Conservation (phyloP, 2,888 invertebrate genomes). For the Anthophora plumipes region DNA sequence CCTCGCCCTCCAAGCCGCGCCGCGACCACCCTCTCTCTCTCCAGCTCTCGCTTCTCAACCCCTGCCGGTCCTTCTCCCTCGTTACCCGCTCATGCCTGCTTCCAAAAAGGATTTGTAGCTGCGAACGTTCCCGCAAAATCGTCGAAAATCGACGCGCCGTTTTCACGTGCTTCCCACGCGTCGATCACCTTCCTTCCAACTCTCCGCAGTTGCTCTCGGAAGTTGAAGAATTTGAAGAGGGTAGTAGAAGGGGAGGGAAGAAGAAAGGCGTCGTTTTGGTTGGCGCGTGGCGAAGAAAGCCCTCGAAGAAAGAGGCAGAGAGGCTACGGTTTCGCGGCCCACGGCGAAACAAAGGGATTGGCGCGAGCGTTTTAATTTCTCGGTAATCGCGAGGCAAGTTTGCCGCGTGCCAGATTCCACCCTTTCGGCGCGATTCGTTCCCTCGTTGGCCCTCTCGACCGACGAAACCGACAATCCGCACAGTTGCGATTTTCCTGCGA, state of each 20-base stretch:
- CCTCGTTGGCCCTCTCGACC: conserved; percentile 49
- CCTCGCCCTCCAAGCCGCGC: conserved; percentile 28
- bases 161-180: background rate
- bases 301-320: too few relatives aligned
- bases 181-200: background rate
- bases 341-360: conserved; percentile 49
- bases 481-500: conserved; percentile 68
- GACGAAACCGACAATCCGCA: conserved; percentile 65
- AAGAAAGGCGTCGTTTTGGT: background rate
- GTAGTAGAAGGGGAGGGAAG: background rate
- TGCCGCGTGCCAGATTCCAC: conserved; percentile 76
- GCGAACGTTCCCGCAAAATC: conserved; percentile 40
- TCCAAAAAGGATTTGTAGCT: conserved; percentile 63
- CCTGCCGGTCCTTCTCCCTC: conserved; percentile 18
- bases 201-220: background rate
- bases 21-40: conserved; percentile 19
- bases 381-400: conserved; percentile 78
- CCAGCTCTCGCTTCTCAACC: background rate
- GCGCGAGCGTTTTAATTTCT: conserved; percentile 65
- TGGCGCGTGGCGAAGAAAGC: too few relatives aligned
- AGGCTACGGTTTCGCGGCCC: conserved; percentile 30
- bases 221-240: background rate
- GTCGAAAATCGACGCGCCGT: conserved; percentile 37
- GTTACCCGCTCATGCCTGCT: conserved; percentile 28
- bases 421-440: conserved; percentile 44